These are phyloP conservation scores for Ahaetulla prasina DNA, from an alignment of 2,113 vertebrate species.

Conservation along the genomic window DNA sequence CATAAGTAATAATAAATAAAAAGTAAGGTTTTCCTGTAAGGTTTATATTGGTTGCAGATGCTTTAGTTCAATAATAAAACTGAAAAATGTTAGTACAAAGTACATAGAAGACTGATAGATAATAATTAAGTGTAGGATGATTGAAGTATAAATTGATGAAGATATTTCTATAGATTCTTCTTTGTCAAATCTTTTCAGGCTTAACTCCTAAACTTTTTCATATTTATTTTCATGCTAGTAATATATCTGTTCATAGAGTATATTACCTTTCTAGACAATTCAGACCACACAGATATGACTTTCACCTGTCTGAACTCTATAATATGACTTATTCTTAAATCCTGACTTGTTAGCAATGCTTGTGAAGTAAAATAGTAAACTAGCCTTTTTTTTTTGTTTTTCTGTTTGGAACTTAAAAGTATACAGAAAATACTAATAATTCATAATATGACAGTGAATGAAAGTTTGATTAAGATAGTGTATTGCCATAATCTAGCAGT, in stretches of 20 bases:
- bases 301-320: background rate
- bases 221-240: background rate
- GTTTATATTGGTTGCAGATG: background rate
- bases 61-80: background rate
- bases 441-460: background rate
- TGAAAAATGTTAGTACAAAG: background rate
- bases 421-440: background rate
- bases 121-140: conserved; percentile 29
- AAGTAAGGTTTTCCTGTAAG: background rate
- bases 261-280: background rate
- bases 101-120: conserved; percentile 4
- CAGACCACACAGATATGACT: background rate
- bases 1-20: background rate
- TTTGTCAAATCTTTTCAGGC: background rate
- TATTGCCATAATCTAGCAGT: background rate
- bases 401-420: background rate
- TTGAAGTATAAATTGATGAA: background rate
- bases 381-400: background rate
- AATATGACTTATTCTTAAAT: background rate
- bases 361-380: background rate
- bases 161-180: background rate
- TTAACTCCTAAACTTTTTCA: background rate
- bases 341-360: background rate
- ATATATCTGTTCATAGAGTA: background rate
- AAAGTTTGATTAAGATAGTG: background rate